phyloP scores from a whole-genome alignment of 1,140 invertebrate genomes.

The Chironomus striatipennis region DNA sequence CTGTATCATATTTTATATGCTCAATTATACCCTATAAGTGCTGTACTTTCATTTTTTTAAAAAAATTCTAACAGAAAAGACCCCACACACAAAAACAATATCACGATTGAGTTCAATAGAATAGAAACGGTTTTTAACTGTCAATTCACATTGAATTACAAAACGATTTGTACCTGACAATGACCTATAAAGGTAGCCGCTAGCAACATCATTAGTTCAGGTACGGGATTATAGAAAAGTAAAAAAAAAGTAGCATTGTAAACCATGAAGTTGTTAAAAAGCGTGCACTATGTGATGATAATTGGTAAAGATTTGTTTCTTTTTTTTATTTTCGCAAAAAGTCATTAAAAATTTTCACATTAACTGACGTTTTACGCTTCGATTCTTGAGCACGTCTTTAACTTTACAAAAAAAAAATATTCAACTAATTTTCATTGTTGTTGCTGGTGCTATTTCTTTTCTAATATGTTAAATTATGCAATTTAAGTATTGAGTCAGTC shows the following conservation, averaged over 20 bases:
- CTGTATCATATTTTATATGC: no score
- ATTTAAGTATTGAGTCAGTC: background rate
- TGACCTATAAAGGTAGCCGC: background rate
- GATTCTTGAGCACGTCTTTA: background rate
- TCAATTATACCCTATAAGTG: no score
- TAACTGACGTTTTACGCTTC: background rate
- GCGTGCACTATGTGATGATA: constrained; percentile 16
- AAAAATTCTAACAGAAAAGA: no score
- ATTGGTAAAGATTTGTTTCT: constrained; percentile 1
- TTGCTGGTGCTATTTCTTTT: background rate
- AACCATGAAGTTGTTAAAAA: background rate
- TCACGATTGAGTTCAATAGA: no score
- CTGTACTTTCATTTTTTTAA: no score
- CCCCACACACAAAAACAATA: no score
- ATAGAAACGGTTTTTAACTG: no score
- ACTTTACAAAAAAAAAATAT: no score
- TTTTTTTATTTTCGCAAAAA: no score
- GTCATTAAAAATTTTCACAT: constrained; percentile 20
- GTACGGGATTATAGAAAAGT: background rate
- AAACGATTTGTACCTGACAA: background rate
- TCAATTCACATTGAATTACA: no score
- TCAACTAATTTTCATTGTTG: no score
- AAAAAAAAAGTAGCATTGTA: background rate
- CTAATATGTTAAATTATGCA: background rate
- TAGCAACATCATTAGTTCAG: background rate